Percentiles rank a stretch among this genome's conserved stretches.
phyloP scores from a whole-genome alignment of 2,797 vertebrate species.

The Australoheros facetus region DNA sequence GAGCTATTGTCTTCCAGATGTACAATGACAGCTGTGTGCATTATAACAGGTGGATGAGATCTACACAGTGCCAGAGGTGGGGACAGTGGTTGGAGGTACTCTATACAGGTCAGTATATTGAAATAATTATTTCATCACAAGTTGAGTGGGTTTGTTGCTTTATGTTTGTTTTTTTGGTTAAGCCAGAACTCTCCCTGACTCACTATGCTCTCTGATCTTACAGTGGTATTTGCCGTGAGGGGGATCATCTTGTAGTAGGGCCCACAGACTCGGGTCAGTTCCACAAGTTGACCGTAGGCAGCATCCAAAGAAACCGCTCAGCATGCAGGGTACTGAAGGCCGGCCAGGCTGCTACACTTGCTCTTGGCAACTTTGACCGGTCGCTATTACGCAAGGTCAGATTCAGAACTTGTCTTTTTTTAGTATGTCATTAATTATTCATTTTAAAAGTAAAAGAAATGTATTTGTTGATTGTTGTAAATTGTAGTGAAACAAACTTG shows the following conservation, averaged over 20 bases:
- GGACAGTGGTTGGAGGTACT: conserved; percentile 97
- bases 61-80: conserved; percentile 97
- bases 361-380: conserved; percentile 92
- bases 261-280: conserved; percentile 92
- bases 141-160: background rate
- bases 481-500: background rate
- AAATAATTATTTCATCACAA: conserved; percentile 2
- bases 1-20: too few relatives aligned
- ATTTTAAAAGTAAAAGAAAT: background rate
- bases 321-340: conserved; percentile 93
- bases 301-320: conserved; percentile 97
- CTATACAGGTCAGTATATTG: conserved; percentile 88
- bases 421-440: background rate
- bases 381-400: conserved; percentile 93
- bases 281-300: conserved; percentile 89
- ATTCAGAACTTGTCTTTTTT: background rate
- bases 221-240: conserved; percentile 97
- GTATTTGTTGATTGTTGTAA: background rate
- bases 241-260: conserved; percentile 93
- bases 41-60: conserved; percentile 95
- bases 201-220: background rate
- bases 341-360: conserved; percentile 95
- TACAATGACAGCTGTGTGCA: background rate
- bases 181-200: background rate
- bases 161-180: background rate